These are phyloP conservation scores for Psittacula echo DNA, from an alignment of 2,797 vertebrate species.

Conservation along the genomic window DNA sequence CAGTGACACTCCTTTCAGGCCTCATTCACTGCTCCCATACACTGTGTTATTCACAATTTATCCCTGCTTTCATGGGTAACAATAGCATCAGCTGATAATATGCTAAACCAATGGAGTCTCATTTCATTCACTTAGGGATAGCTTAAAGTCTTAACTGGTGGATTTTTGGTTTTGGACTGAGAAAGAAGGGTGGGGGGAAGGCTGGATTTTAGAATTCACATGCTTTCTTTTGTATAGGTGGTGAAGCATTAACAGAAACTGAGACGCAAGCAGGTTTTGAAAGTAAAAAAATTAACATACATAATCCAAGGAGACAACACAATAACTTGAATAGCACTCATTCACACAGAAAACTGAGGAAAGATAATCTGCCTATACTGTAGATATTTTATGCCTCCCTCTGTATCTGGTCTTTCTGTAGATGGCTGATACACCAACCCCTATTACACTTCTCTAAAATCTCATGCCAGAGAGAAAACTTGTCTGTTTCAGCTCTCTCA, in stretches of 20 bases:
- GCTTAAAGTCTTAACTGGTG: not conserved
- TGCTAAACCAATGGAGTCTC: not conserved
- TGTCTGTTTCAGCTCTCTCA: not conserved
- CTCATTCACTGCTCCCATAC: not conserved
- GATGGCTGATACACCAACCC: not conserved
- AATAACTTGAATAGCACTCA: not conserved
- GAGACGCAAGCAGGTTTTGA: not conserved
- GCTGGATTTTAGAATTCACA: not conserved
- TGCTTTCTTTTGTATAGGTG: not conserved
- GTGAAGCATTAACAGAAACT: not conserved
- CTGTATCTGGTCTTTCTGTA: not conserved
- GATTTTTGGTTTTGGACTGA: not conserved
- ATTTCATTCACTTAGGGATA: not conserved
- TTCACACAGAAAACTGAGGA: not conserved
- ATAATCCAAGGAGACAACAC: not conserved
- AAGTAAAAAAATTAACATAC: not conserved
- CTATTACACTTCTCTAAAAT: not conserved
- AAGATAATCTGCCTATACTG: not conserved
- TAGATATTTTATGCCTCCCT: not conserved
- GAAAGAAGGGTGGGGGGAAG: not conserved
- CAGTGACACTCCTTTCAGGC: not conserved
- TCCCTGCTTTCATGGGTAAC: not conserved
- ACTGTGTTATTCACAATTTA: not conserved
- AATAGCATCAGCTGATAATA: conserved; percentile 14
- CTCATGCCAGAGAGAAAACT: not conserved